phyloP scores from a whole-genome alignment of 2,888 invertebrate species.

The Meta bourneti region DNA sequence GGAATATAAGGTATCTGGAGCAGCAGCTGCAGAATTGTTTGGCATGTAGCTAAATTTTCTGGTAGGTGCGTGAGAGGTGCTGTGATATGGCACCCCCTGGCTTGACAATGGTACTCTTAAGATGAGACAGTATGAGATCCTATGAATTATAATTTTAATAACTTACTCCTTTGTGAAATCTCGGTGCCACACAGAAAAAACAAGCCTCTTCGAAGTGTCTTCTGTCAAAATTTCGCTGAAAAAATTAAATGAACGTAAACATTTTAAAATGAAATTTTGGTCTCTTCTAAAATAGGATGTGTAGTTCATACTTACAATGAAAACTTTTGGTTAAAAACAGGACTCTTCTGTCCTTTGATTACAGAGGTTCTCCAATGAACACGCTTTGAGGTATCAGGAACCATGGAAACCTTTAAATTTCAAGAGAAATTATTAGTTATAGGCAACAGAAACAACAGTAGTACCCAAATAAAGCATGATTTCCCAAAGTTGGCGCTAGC shows the following conservation, averaged over 20 bases:
- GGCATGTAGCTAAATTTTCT: no score
- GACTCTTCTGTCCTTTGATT: slow-evolving; percentile 85
- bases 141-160: no score
- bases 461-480: no score
- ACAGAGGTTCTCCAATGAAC: slow-evolving; percentile 72
- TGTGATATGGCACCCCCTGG: no score
- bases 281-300: slow-evolving; percentile 63
- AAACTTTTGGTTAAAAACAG: slow-evolving; percentile 86
- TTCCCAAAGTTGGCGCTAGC: no score
- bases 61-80: no score
- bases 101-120: no score
- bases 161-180: slow-evolving; percentile 66
- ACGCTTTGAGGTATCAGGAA: slow-evolving; percentile 63
- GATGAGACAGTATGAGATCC: no score
- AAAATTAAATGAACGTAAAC: background rate
- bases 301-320: slow-evolving; percentile 66
- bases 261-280: background rate
- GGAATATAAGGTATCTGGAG: no score
- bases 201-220: slow-evolving; percentile 54
- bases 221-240: slow-evolving; percentile 49
- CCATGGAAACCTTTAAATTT: slow-evolving; percentile 50
- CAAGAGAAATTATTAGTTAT: background rate
- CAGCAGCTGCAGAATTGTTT: no score
- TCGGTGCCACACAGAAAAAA: slow-evolving; percentile 71
- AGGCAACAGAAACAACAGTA: no score